phyloP scores from a whole-genome alignment of 2,113 vertebrate genomes.

The Motacilla alba region DNA sequence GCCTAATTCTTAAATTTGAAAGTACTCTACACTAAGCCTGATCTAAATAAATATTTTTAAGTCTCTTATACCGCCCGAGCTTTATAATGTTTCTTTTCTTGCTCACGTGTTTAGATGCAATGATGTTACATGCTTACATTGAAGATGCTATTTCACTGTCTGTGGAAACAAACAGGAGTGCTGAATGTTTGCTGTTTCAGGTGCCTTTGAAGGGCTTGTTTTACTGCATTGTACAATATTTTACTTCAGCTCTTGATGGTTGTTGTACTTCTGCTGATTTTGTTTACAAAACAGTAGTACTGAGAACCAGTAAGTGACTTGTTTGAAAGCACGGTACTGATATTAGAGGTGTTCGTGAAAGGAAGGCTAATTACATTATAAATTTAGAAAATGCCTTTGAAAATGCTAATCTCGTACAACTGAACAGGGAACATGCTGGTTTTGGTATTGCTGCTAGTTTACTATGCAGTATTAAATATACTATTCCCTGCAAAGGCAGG shows the following conservation, averaged over 20 bases:
- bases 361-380: not conserved
- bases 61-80: not conserved
- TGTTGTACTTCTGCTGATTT: not conserved
- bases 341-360: not conserved
- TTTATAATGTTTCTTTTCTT: not conserved
- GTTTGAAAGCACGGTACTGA: not conserved
- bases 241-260: not conserved
- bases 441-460: not conserved
- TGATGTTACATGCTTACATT: accelerated
- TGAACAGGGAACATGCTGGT: too few species aligned
- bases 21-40: not conserved
- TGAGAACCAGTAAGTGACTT: not conserved
- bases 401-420: not conserved
- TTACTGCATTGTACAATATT: not conserved
- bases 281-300: not conserved
- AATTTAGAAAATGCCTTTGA: not conserved
- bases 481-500: not conserved
- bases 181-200: not conserved
- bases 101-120: accelerated
- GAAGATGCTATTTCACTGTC: not conserved
- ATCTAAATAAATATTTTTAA: not conserved
- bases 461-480: not conserved
- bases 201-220: not conserved
- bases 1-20: not conserved
- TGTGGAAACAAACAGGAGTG: too few species aligned